Percentiles rank a stretch among this genome's conserved stretches.
Evolutionary conservation across 2,797 vertebrate species (phyloP).

Genomic region (Fundulus diaphanus): DNA sequence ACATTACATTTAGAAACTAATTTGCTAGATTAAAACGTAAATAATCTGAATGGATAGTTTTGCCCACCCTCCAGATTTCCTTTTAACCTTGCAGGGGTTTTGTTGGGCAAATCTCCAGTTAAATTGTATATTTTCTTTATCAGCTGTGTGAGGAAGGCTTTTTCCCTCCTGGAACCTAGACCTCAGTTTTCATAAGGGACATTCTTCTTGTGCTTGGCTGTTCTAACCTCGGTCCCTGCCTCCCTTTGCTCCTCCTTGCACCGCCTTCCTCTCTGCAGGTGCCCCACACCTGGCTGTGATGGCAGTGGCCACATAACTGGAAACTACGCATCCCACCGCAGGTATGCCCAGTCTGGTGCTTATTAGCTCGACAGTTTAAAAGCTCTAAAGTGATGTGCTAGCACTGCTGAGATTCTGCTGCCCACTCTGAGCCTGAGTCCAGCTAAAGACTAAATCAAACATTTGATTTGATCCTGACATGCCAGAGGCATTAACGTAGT

Average conservation of each 20-base stretch:
- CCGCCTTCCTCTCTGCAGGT: slow-evolving; percentile 60
- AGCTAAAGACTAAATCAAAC: slow-evolving; percentile 54
- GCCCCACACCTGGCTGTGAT: slow-evolving; percentile 95
- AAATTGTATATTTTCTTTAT: neutral
- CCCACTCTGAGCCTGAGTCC: slow-evolving; percentile 11
- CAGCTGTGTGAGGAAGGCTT: neutral
- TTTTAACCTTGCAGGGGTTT: neutral
- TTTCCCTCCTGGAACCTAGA: neutral
- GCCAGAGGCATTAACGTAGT: slow-evolving; percentile 56
- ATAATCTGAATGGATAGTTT: neutral
- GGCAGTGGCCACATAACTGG: slow-evolving; percentile 99
- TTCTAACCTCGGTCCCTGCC: neutral
- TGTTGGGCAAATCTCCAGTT: neutral
- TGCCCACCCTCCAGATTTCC: neutral
- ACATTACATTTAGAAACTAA: neutral
- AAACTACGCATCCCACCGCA: slow-evolving; percentile 99
- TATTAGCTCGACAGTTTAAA: neutral
- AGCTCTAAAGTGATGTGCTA: slow-evolving; percentile 16
- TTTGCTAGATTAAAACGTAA: too few relatives aligned
- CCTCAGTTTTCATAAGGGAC: too few relatives aligned
- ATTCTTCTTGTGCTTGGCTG: neutral
- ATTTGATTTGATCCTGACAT: slow-evolving; percentile 60
- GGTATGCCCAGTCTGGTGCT: slow-evolving; percentile 73
- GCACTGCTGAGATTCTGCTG: slow-evolving; percentile 23
- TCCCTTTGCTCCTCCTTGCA: neutral